phyloP scores from a whole-genome alignment of 2,888 invertebrate genomes.

The Meteorus cinctellus region DNA sequence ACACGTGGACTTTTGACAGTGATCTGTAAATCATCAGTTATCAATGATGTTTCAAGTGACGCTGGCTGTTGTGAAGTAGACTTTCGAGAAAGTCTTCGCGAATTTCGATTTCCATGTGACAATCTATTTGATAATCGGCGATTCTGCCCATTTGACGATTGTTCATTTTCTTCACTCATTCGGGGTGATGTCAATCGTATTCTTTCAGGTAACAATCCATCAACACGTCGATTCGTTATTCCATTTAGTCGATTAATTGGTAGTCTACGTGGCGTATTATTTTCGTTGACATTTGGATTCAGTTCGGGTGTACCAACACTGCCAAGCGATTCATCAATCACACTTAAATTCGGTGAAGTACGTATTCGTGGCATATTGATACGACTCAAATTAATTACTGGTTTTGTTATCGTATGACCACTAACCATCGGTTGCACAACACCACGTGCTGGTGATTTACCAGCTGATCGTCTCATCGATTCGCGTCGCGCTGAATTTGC shows the following conservation, averaged over 20 bases:
- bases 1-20: constrained; percentile 62
- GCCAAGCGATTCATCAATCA: constrained; percentile 61
- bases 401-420: constrained; percentile 70
- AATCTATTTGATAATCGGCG: constrained; percentile 25
- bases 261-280: not conserved
- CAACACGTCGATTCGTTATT: constrained; percentile 13
- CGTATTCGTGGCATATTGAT: constrained; percentile 64
- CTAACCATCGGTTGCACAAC: constrained; percentile 71
- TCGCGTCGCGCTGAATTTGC: constrained; percentile 57
- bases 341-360: constrained; percentile 61
- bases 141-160: not conserved
- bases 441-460: constrained; percentile 67
- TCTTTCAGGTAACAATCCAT: constrained; percentile 34
- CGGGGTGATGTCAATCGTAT: constrained; percentile 30
- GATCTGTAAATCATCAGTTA: constrained; percentile 24
- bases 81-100: constrained; percentile 20
- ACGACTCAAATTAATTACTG: constrained; percentile 69
- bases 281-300: constrained; percentile 47
- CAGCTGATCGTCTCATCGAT: constrained; percentile 57
- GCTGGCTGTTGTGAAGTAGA: constrained; percentile 43
- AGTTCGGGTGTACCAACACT: constrained; percentile 37
- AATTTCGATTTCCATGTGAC: constrained; percentile 13
- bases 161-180: constrained; percentile 20
- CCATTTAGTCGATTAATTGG: constrained; percentile 15
- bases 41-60: constrained; percentile 35